Evolutionary conservation across 2,888 invertebrate species (phyloP), one percentile per base, ranked within the genome.

Genomic region (Encarsia formosa): DNA sequence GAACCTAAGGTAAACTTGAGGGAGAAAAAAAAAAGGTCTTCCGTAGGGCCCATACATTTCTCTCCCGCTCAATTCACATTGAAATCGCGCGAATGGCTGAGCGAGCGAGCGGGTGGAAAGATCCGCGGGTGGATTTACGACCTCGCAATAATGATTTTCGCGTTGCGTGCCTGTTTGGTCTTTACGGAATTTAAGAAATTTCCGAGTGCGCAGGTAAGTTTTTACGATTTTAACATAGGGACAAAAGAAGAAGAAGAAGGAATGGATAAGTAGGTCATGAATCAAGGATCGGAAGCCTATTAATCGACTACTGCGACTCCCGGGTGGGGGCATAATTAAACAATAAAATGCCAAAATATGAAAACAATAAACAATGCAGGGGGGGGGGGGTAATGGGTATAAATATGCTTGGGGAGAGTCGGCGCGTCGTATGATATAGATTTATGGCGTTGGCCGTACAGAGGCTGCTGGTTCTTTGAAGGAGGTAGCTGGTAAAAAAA

Each of bases 351-450:
- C 56, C 49, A 29, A 56, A 56, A 56, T 56, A 56, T 56, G 52
- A 52, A 35, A 56, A 56, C 52, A 56, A 56, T 56, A 56, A 55
- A 55, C 54, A 55, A 55, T 55, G 48, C 44, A 9, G 11, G 26
- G 15, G 26, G 13, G 15, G 2, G 23, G 32, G 26, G 20, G 22
- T 4, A n/a, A 32, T 8, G 32, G 35, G 13, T 23, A 26, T 6
- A 26, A 11, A 6, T 11, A 11, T 11, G 26, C 6, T 26, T 26
- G 26, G 26, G 26, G 11, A 11, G 26, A 26, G 11, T 26, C 26
- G 43, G 48, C 58, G 54, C 53, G 58, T 55, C 58, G 61, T 64
- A 65, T 64, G 62, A 65, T 67, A 66, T 64, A 65, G 66, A 68
- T 68, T 67, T 65, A 68, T 65, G 63, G 64, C 58, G 60, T 58